A percentile compares a stretch with the other conserved stretches of the same genome.
These are phyloP conservation scores for Atethmia centrago DNA, from an alignment of 2,888 invertebrate species.

Conservation along the genomic window DNA sequence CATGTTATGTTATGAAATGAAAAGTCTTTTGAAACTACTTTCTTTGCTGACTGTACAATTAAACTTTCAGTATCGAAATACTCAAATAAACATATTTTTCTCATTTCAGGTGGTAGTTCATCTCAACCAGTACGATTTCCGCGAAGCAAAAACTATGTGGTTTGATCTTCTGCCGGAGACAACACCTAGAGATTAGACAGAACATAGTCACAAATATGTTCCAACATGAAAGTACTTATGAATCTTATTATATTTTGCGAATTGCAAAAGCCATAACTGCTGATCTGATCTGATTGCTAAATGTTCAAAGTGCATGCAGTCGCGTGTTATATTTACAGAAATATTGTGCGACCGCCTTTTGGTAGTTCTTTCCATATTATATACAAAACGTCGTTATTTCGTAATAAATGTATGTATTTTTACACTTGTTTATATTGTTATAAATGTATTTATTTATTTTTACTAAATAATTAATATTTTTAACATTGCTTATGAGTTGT, in stretches of 20 bases:
- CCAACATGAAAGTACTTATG: conserved; percentile 69
- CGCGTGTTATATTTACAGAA: conserved; percentile 17
- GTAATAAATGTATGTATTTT: conserved; percentile 54
- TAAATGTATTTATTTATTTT: conserved; percentile 53
- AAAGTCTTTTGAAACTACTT: not conserved
- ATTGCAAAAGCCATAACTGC: conserved; percentile 53
- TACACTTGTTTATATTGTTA: conserved; percentile 63
- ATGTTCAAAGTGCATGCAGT: conserved; percentile 20
- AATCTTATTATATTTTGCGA: conserved; percentile 69
- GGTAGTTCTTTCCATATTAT: conserved; percentile 39
- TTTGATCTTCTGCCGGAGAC: conserved; percentile 92
- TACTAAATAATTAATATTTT: conserved; percentile 50
- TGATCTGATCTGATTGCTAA: conserved; percentile 51
- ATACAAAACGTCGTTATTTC: conserved; percentile 54
- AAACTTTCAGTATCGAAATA: not conserved
- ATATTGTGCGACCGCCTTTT: conserved; percentile 38
- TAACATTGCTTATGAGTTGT: conserved; percentile 64
- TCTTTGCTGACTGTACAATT: not conserved
- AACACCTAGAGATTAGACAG: conserved; percentile 79
- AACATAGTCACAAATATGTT: conserved; percentile 33
- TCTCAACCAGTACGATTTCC: conserved; percentile 92
- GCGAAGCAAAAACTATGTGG: conserved; percentile 93
- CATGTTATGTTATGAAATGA: not conserved
- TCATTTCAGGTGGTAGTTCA: conserved; percentile 91
- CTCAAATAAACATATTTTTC: not conserved